phyloP scores from a whole-genome alignment of 2,888 invertebrate genomes.

The Dromius quadrimaculatus region DNA sequence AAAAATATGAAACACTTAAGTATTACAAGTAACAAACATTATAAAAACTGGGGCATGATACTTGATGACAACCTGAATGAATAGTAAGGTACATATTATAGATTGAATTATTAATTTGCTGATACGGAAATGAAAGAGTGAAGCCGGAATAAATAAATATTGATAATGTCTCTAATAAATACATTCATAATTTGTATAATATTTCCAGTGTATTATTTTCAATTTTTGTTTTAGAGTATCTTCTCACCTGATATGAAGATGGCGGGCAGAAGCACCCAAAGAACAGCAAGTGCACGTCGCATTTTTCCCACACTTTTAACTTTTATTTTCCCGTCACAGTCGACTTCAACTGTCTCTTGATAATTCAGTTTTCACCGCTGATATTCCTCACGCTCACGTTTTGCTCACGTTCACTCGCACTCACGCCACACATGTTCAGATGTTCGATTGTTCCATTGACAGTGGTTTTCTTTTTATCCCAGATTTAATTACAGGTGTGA shows the following conservation, averaged over 20 bases:
- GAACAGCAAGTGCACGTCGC: neutral
- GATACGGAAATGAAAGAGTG: no score
- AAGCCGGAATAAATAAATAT: no score
- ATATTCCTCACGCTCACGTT: constrained; percentile 16
- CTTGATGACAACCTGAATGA: no score
- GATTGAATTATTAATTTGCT: no score
- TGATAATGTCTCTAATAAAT: no score
- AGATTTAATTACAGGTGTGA: constrained; percentile 22
- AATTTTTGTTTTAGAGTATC: no score
- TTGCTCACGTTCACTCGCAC: neutral
- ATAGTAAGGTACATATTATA: no score
- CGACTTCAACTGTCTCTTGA: neutral
- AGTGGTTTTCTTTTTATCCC: constrained; percentile 10
- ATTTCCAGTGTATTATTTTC: no score
- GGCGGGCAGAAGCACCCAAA: neutral
- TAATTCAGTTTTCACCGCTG: constrained; percentile 19
- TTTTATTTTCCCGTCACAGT: neutral
- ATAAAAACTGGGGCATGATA: no score
- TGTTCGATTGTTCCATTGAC: constrained; percentile 1
- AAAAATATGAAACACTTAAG: no score
- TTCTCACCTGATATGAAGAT: neutral
- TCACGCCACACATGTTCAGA: neutral
- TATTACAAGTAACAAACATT: no score
- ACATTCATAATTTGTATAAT: no score
- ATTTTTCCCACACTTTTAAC: neutral